Conservation (phyloP, 1,140 invertebrate genomes). For the Heliconius nattereri region DNA sequence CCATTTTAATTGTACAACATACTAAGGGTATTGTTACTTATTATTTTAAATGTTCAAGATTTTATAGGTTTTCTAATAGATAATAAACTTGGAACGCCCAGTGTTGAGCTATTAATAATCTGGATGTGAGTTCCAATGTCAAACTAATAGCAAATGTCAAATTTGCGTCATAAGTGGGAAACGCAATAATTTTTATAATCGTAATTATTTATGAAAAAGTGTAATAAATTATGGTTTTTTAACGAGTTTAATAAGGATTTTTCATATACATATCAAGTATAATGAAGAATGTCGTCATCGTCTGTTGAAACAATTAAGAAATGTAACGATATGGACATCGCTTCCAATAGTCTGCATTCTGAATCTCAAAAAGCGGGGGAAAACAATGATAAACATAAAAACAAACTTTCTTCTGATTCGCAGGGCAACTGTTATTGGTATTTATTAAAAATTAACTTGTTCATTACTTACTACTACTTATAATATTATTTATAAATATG, state of each 20-base stretch:
- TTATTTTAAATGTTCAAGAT: too few species aligned
- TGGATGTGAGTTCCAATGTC: not conserved
- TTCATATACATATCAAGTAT: conserved; percentile 1
- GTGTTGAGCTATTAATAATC: not conserved
- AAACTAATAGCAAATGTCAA: conserved; percentile 4
- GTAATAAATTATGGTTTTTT: conserved; percentile 4
- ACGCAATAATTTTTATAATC: conserved; percentile 15
- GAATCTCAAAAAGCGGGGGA: conserved; percentile 73
- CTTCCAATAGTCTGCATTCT: conserved; percentile 46
- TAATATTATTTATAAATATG: not conserved
- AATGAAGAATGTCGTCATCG: conserved; percentile 44
- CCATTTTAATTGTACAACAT: too few species aligned
- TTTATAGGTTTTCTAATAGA: too few species aligned
- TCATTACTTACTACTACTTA: not conserved
- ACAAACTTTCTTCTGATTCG: conserved; percentile 59
- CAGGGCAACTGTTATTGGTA: conserved; percentile 73
- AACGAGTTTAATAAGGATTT: conserved; percentile 22
- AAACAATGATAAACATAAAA: conserved; percentile 65
- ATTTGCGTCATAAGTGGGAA: not conserved
- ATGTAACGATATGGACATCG: conserved; percentile 46
- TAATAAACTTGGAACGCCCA: too few species aligned
- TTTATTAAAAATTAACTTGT: conserved; percentile 19
- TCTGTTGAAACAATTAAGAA: conserved; percentile 43
- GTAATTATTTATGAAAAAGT: conserved; percentile 2
- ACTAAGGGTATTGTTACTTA: too few species aligned